Evolutionary conservation across 2,797 vertebrate genomes (phyloP).

Genomic region (Channallabes apus): DNA sequence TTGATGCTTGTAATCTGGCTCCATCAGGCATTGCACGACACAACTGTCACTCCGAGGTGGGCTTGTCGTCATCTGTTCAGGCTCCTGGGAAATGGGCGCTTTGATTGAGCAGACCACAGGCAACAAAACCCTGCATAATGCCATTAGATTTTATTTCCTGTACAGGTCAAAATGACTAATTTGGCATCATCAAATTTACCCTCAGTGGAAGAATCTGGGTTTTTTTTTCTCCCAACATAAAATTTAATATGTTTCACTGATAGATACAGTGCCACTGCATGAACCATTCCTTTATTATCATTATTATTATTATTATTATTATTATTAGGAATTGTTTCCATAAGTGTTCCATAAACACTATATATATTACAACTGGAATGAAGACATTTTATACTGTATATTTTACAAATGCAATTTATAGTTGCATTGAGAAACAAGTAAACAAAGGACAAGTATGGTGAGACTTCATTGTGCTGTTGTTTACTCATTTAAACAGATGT

Average conservation of each 20-base stretch:
- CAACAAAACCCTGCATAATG: constrained; percentile 22
- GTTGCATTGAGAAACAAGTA: constrained; percentile 1
- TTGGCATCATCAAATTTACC: not conserved
- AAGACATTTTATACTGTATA: not conserved
- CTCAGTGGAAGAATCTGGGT: no score
- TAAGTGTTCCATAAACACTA: not conserved
- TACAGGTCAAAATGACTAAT: constrained; percentile 4
- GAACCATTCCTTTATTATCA: not conserved
- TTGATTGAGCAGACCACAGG: constrained; percentile 30
- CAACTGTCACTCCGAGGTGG: constrained; percentile 51
- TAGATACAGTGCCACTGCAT: not conserved
- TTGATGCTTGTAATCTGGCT: constrained; percentile 59
- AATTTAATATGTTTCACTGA: not conserved
- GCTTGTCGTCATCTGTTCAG: constrained; percentile 36
- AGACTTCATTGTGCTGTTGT: not conserved
- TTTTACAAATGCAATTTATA: not conserved
- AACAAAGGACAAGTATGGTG: not conserved
- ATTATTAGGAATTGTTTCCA: not conserved
- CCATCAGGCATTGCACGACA: constrained; percentile 52
- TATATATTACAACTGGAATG: no score
- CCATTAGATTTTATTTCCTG: constrained; percentile 16
- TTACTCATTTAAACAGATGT: constrained; percentile 13
- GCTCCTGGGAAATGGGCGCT: constrained; percentile 29
- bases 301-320: not conserved
- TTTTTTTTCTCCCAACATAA: not conserved